Evolutionary conservation across 2,797 vertebrate species (phyloP).

Genomic region (Sebastes dallii): DNA sequence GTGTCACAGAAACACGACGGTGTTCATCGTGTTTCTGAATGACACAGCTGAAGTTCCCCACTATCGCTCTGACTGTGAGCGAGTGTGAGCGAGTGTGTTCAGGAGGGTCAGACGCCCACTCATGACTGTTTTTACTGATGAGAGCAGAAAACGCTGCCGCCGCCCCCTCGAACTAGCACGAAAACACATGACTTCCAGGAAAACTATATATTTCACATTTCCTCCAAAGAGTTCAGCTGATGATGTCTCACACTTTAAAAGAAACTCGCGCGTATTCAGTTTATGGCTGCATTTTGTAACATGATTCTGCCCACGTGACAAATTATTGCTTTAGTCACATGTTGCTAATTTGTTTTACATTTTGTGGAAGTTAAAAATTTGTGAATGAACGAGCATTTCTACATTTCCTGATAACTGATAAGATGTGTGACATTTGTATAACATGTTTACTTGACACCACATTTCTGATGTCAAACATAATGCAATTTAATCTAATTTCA

Average conservation of each 20-base stretch:
- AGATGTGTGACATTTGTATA: not conserved
- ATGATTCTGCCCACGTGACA: not conserved
- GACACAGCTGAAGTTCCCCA: constrained; percentile 41
- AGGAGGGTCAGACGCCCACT: constrained; percentile 56
- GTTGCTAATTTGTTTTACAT: not conserved
- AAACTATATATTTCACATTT: constrained; percentile 38
- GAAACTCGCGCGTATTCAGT: not conserved
- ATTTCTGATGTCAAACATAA: not conserved
- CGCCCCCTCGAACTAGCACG: constrained; percentile 35
- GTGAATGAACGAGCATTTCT: not conserved
- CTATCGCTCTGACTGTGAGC: constrained; percentile 45
- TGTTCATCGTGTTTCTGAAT: constrained; percentile 39
- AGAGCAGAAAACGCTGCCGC: constrained; percentile 39
- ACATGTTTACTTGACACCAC: not conserved
- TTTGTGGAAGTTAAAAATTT: not conserved
- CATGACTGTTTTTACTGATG: constrained; percentile 47
- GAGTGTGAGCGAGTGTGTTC: constrained; percentile 9
- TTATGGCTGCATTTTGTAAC: not conserved
- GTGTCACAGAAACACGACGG: not conserved
- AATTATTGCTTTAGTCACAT: not conserved
- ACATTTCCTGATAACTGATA: no score
- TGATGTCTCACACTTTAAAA: constrained; percentile 37
- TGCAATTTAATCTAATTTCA: not conserved
- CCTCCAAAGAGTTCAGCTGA: constrained; percentile 10
- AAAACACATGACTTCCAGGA: constrained; percentile 74